Conservation (phyloP, 2,113 vertebrate genomes). For the Bambusicola thoracicus region DNA sequence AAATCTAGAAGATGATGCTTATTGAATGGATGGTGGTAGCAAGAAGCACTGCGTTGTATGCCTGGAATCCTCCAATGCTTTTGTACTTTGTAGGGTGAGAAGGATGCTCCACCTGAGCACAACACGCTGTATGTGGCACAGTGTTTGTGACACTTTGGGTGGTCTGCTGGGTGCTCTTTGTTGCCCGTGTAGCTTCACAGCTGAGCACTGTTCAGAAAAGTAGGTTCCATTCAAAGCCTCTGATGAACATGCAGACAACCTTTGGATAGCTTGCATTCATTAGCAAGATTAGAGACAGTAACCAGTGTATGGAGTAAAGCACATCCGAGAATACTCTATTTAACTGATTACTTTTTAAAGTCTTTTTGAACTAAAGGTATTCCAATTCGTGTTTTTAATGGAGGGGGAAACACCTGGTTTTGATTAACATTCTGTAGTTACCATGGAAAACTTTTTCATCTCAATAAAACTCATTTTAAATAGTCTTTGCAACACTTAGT, state of each 20-base stretch:
- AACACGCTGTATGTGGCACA: background rate
- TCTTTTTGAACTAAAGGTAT: conserved; percentile 54
- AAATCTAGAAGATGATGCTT: conserved; percentile 83
- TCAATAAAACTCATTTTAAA: conserved; percentile 68
- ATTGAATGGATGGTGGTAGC: conserved; percentile 18
- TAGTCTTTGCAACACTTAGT: conserved; percentile 45
- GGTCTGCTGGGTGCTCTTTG: conserved; percentile 29
- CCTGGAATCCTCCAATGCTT: conserved; percentile 55
- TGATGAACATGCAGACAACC: conserved; percentile 72
- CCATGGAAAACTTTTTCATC: conserved; percentile 45
- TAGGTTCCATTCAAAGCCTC: conserved; percentile 68
- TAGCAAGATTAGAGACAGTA: conserved; percentile 67
- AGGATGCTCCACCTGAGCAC: conserved; percentile 39
- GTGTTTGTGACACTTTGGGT: conserved; percentile 9
- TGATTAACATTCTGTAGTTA: conserved; percentile 58
- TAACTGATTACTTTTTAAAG: conserved; percentile 73
- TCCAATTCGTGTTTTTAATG: conserved; percentile 12
- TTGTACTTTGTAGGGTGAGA: conserved; percentile 66
- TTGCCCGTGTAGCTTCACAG: conserved; percentile 50
- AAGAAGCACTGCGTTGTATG: conserved; percentile 42
- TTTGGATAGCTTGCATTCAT: conserved; percentile 70
- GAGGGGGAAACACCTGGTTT: conserved; percentile 60
- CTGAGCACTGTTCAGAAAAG: conserved; percentile 68
- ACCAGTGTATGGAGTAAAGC: conserved; percentile 54
- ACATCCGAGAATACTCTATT: conserved; percentile 53